A percentile compares a stretch with the other conserved stretches of the same genome.
Evolutionary conservation across 2,113 vertebrate species (phyloP).

Genomic region (Pimephales promelas): DNA sequence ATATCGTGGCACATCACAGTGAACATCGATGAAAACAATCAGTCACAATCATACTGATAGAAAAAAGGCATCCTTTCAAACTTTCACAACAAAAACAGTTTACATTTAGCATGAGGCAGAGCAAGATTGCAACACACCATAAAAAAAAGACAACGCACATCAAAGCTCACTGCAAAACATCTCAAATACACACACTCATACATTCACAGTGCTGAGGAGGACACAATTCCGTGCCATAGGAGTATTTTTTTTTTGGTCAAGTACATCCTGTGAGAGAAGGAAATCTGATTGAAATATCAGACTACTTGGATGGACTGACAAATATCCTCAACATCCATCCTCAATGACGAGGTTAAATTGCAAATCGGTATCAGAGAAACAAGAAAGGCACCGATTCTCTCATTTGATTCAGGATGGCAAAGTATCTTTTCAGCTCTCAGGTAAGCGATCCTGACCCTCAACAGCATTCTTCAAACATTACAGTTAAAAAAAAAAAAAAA

Average conservation of each 20-base stretch:
- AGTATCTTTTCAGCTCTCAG: conserved; percentile 13
- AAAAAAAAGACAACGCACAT: conserved; percentile 47
- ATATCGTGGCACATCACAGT: conserved; percentile 69
- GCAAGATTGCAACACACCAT: conserved; percentile 56
- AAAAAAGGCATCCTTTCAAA: conserved; percentile 49
- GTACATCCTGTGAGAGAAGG: conserved; percentile 48
- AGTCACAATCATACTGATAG: conserved; percentile 54
- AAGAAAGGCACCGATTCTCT: conserved; percentile 64
- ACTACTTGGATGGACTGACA: conserved; percentile 33
- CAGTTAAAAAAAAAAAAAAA: too few species aligned
- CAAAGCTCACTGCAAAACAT: conserved; percentile 16
- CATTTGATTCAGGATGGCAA: conserved; percentile 32
- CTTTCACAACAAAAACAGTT: conserved; percentile 55
- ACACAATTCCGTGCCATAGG: conserved; percentile 45
- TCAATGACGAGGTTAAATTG: conserved; percentile 14
- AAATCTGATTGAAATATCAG: background rate
- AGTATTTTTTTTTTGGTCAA: conserved; percentile 31
- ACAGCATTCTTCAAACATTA: background rate
- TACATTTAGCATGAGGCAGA: conserved; percentile 57
- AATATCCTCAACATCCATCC: conserved; percentile 32
- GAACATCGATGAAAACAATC: conserved; percentile 66
- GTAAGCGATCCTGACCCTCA: background rate
- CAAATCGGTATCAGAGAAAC: conserved; percentile 17
- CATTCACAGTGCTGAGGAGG: conserved; percentile 65
- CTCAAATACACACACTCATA: conserved; percentile 40